Conservation (phyloP, 2,888 invertebrate genomes). For the Pollenia labialis region DNA sequence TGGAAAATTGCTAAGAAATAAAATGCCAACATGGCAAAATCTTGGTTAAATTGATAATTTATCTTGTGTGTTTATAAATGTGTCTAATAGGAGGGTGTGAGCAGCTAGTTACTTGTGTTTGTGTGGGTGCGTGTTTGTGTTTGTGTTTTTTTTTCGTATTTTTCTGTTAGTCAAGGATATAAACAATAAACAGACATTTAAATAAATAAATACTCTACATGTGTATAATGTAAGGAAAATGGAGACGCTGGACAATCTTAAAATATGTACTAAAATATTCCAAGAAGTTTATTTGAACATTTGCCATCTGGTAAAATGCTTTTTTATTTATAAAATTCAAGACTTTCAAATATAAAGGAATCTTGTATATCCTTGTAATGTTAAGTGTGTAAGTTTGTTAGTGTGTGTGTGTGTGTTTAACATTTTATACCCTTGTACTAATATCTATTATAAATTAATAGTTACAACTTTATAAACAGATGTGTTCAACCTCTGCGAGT, state of each 20-base stretch:
- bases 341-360: not conserved
- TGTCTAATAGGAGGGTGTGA: constrained; percentile 6
- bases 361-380: not conserved
- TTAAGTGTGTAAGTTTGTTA: not conserved
- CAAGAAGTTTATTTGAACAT: constrained; percentile 33
- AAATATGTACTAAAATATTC: constrained; percentile 3
- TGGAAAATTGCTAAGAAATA: constrained; percentile 32
- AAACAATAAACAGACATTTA: constrained; percentile 26
- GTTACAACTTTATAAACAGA: constrained; percentile 35
- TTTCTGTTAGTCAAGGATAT: constrained; percentile 15
- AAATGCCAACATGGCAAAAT: constrained; percentile 71
- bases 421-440: constrained; percentile 1
- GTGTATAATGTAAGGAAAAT: not conserved
- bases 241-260: constrained; percentile 4
- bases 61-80: constrained; percentile 26
- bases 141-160: not conserved
- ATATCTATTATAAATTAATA: constrained; percentile 35
- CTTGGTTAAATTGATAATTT: constrained; percentile 68
- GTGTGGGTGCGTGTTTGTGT: not conserved
- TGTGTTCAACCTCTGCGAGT: constrained; percentile 21
- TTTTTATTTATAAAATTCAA: constrained; percentile 9
- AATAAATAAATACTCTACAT: constrained; percentile 31
- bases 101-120: not conserved
- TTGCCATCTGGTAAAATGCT: constrained; percentile 43
- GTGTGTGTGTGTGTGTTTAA: not conserved